Evolutionary conservation across 2,888 invertebrate species (phyloP).

Genomic region (Anoplius nigerrimus): DNA sequence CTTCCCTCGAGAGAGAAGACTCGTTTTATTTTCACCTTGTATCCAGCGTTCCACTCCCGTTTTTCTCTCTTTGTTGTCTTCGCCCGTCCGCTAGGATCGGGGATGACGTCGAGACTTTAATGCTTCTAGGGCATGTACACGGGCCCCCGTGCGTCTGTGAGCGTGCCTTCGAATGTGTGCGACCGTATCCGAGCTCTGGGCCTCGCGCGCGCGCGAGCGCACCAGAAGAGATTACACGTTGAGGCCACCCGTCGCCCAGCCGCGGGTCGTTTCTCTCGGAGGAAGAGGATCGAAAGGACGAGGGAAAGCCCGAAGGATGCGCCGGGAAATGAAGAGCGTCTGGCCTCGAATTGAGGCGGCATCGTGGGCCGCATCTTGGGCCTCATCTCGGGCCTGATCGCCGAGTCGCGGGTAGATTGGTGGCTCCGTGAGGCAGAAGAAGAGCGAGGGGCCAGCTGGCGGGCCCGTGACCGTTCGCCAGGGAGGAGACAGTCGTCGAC

Average conservation of each 20-base stretch:
- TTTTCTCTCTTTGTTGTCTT: slow-evolving; percentile 66
- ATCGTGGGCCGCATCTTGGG: no score
- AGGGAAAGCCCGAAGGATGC: slow-evolving; percentile 40
- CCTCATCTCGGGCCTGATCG: no score
- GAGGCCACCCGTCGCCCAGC: slow-evolving; percentile 60
- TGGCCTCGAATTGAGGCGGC: no score
- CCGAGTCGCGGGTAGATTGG: no score
- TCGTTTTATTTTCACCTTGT: slow-evolving; percentile 13
- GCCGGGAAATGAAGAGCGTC: slow-evolving; percentile 13
- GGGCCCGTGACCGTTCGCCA: no score
- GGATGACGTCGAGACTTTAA: slow-evolving; percentile 66
- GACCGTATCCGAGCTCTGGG: slow-evolving; percentile 20
- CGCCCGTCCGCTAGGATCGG: slow-evolving; percentile 62
- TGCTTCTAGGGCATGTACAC: slow-evolving; percentile 65
- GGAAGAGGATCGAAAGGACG: slow-evolving; percentile 31
- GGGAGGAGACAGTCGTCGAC: no score
- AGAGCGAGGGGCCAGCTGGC: no score
- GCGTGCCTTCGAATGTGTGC: slow-evolving; percentile 9
- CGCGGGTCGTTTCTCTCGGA: slow-evolving; percentile 37
- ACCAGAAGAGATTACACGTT: slow-evolving; percentile 61
- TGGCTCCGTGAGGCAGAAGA: no score
- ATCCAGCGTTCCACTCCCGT: slow-evolving; percentile 59
- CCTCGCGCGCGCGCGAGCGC: slow-evolving; percentile 14
- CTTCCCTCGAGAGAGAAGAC: not conserved
- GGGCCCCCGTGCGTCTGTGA: not conserved